Percentiles rank a stretch among this genome's conserved stretches.
Evolutionary conservation across 1,140 invertebrate genomes (phyloP).

Genomic region (Palaemon carinicauda): DNA sequence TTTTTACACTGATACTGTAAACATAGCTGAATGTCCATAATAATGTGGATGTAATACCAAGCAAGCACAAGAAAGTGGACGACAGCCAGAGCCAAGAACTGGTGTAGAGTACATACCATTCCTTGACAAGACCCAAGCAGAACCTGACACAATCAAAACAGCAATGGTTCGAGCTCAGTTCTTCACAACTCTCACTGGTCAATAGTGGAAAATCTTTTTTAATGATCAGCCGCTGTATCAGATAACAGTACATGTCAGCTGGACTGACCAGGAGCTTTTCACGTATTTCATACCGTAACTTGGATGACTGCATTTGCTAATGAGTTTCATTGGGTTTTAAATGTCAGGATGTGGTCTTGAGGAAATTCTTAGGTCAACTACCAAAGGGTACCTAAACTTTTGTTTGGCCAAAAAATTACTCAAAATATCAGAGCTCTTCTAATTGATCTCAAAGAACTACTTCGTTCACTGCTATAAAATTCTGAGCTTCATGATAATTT

Average conservation of each 20-base stretch:
- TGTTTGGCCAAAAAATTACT: too few species aligned
- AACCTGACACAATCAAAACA: conserved; percentile 20
- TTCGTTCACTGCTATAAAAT: too few species aligned
- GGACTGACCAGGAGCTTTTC: background rate
- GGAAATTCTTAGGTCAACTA: conserved; percentile 59
- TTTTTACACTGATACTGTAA: background rate
- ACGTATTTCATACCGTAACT: conserved; percentile 25
- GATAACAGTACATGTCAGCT: conserved; percentile 1
- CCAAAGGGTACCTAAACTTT: too few species aligned
- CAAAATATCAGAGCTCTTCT: too few species aligned
- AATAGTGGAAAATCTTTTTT: conserved; percentile 1
- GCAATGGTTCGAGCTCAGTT: conserved; percentile 21
- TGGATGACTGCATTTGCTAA: conserved; percentile 58
- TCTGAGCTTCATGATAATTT: too few species aligned
- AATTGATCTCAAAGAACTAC: too few species aligned
- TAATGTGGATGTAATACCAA: conserved; percentile 16
- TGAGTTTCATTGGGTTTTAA: conserved; percentile 61
- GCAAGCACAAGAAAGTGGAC: background rate
- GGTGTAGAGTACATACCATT: conserved; percentile 7
- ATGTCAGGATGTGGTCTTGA: conserved; percentile 64
- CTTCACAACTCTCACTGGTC: background rate
- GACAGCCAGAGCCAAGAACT: background rate
- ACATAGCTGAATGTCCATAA: background rate
- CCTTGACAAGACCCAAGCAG: background rate
- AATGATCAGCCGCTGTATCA: conserved; percentile 16